phyloP scores from a whole-genome alignment of 2,797 vertebrate genomes.

The Thunnus albacares region DNA sequence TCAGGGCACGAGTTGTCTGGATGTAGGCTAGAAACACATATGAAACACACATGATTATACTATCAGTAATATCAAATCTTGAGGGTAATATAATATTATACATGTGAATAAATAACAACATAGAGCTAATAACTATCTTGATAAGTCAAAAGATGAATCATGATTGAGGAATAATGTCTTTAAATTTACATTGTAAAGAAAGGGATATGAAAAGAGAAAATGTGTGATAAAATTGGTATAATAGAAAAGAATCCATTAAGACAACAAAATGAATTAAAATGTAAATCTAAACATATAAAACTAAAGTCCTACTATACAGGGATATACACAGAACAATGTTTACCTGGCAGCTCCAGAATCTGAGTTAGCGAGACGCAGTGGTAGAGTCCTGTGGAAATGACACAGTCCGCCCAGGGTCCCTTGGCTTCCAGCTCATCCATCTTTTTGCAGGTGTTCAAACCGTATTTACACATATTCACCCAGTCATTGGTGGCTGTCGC shows the following conservation, averaged over 20 bases:
- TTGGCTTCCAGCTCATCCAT: slow-evolving; percentile 93
- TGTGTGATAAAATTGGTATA: not conserved
- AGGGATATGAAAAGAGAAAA: not conserved
- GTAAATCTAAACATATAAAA: not conserved
- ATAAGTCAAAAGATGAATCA: not conserved
- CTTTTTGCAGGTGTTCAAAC: slow-evolving; percentile 93
- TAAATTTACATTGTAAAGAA: not conserved
- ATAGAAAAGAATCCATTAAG: not conserved
- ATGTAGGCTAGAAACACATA: slow-evolving; percentile 88
- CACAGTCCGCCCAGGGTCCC: slow-evolving; percentile 96
- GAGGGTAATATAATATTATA: not conserved
- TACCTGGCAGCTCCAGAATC: slow-evolving; percentile 96
- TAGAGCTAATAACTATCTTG: not conserved
- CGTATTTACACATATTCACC: slow-evolving; percentile 94
- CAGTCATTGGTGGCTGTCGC: slow-evolving; percentile 96
- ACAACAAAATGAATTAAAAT: not conserved
- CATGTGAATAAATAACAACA: not conserved
- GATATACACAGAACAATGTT: not conserved
- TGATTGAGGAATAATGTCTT: not conserved
- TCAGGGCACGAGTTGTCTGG: slow-evolving; percentile 94
- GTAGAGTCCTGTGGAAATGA: slow-evolving; percentile 93
- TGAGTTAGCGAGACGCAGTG: slow-evolving; percentile 94
- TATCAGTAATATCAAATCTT: not conserved
- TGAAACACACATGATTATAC: not conserved
- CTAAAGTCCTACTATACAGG: not conserved